Evolutionary conservation across 2,797 vertebrate species (phyloP), one percentile per base, ranked within the genome.

Genomic region (Lates japonicus): DNA sequence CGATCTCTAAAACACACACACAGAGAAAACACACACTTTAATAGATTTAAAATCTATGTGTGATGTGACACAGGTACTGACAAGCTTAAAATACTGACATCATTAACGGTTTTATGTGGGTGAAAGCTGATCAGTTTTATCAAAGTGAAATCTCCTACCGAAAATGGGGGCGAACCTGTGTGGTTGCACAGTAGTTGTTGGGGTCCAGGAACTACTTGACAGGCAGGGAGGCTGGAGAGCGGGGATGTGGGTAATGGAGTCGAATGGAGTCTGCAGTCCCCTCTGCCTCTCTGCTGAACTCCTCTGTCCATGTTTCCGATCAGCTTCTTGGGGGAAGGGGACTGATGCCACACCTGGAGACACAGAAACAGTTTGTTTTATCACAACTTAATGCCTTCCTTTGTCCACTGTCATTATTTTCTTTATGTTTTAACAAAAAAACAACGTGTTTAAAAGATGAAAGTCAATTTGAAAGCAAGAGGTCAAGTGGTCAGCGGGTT

Each of bases 221-320:
- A 16, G 95, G 85, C 85, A 99, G 96, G 78, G 96, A 97, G n/a
- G 81, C 94, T 96, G 61, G 94, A 97, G 16, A 99, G 95, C 84
- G 90, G 65, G 97, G 97, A 80, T 99, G 97, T 97, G 96, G 61
- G 97, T 98, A 91, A 99, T 96, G n/a, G 95, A 94, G 86, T 98
- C 98, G 33, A 99, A 88, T 97, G 99, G 57, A n/a, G 96, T 93
- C 90, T 99, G 98, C 60, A 99, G 96, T 60, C 98, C 98, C 73
- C 97, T 97, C 93, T 99, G 98, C 68, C 98, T 94, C 93, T 99
- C 97, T 0, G 98, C 98, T 97, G 88, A 99, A 99, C 90, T 99
- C n/a, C 98, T 49, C 98, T 94, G 73, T 99, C 98, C 98, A 99
- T 99, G 93, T 99, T 99, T 58, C 98, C 97, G 42, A 99, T 95